These are phyloP conservation scores for Saxidomus purpurata DNA, from an alignment of 1,140 invertebrate genomes.

Conservation along the genomic window DNA sequence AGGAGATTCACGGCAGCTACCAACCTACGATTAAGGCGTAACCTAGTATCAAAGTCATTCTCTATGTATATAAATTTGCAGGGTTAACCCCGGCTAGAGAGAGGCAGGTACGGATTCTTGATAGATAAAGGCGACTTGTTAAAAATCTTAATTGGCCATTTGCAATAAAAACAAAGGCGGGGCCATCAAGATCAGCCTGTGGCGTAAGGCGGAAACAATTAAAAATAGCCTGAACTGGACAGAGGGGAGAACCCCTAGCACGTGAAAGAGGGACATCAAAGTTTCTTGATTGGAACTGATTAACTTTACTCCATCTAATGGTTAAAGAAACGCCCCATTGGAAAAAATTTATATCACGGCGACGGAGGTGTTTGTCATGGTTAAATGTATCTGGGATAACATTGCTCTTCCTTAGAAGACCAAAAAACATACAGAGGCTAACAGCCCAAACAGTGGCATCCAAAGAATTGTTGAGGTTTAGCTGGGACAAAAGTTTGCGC, in stretches of 20 bases:
- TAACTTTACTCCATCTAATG: slow-evolving; percentile 36
- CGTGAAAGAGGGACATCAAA: slow-evolving; percentile 3
- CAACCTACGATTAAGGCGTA: too few relatives aligned
- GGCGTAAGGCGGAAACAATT: neutral
- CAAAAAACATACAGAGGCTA: slow-evolving; percentile 31
- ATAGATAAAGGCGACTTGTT: neutral
- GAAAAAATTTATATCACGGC: slow-evolving; percentile 6
- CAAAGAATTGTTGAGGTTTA: neutral
- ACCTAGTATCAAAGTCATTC: too few relatives aligned
- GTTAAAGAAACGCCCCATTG: neutral
- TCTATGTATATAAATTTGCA: slow-evolving; percentile 29
- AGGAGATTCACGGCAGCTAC: too few relatives aligned
- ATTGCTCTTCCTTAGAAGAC: slow-evolving; percentile 34
- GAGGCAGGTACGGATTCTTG: slow-evolving; percentile 1
- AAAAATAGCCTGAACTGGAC: slow-evolving; percentile 22
- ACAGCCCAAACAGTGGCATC: slow-evolving; percentile 29
- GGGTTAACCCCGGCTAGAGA: neutral
- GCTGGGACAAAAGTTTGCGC: neutral
- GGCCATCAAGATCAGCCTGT: neutral
- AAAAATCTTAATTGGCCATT: neutral
- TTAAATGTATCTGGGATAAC: slow-evolving; percentile 1
- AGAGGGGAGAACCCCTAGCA: neutral
- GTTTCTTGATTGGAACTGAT: slow-evolving; percentile 25
- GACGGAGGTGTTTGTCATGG: slow-evolving; percentile 22
- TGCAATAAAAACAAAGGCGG: neutral